Percentiles rank a stretch among this genome's conserved stretches.
These are phyloP conservation scores for Trichonephila inaurata DNA, from an alignment of 1,140 invertebrate species.

Conservation along the genomic window DNA sequence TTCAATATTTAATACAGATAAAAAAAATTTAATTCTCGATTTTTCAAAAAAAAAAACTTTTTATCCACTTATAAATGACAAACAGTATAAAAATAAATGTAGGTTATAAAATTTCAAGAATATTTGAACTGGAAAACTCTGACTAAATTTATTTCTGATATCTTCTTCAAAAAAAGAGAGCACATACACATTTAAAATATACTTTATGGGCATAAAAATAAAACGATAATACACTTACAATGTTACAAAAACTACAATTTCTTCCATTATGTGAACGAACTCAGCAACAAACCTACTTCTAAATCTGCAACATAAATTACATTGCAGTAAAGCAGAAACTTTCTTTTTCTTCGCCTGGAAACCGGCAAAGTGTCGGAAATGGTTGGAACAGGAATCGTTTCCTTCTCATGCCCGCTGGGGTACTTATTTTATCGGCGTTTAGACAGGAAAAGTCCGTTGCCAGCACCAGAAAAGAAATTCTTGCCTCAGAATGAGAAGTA, in stretches of 20 bases:
- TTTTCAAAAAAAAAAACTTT: too few relatives aligned
- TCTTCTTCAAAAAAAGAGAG: not conserved
- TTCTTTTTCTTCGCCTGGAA: not conserved
- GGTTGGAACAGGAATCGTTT: slow-evolving; percentile 18
- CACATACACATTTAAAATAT: not conserved
- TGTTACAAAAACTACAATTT: slow-evolving; percentile 7
- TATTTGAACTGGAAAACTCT: not conserved
- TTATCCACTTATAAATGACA: too few relatives aligned
- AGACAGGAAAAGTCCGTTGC: slow-evolving; percentile 57
- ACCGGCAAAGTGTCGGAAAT: slow-evolving; percentile 11
- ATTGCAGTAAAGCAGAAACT: slow-evolving; percentile 2
- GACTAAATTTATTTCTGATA: not conserved
- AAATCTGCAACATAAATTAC: slow-evolving; percentile 64
- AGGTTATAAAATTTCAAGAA: too few relatives aligned
- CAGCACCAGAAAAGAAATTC: slow-evolving; percentile 19
- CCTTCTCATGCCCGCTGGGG: slow-evolving; percentile 35
- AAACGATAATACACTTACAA: not conserved
- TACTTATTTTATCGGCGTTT: slow-evolving; percentile 65
- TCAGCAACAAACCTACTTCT: slow-evolving; percentile 26
- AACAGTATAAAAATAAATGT: too few relatives aligned
- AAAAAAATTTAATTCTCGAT: too few relatives aligned
- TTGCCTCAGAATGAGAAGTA: slow-evolving; percentile 50
- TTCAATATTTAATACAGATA: too few relatives aligned
- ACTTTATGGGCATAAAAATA: slow-evolving; percentile 9
- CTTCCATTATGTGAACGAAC: slow-evolving; percentile 1